Evolutionary conservation across 2,888 invertebrate species (phyloP).

Genomic region (Ctenicera cuprea): DNA sequence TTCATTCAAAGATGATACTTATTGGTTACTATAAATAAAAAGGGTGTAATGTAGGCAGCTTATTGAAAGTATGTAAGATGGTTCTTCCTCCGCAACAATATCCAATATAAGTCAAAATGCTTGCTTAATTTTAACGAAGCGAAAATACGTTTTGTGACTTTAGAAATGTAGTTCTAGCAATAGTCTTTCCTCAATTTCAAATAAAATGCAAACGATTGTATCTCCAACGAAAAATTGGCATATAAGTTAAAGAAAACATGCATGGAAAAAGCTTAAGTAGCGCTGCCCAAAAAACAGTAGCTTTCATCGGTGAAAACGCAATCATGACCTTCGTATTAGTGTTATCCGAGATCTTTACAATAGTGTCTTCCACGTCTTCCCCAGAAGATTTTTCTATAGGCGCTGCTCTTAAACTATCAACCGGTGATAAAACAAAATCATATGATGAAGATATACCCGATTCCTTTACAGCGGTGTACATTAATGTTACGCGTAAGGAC

Average conservation of each 20-base stretch:
- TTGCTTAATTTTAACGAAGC: too few species aligned
- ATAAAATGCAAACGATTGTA: conserved; percentile 14
- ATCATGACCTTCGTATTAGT: conserved; percentile 43
- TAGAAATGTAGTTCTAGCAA: too few species aligned
- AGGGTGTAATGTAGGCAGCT: too few species aligned
- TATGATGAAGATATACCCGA: conserved; percentile 66
- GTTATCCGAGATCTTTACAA: conserved; percentile 46
- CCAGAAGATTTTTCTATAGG: conserved; percentile 68
- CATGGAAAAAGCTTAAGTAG: neutral
- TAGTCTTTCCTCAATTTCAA: conserved; percentile 5
- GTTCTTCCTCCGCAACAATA: too few species aligned
- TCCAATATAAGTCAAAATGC: too few species aligned
- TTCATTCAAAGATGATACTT: too few species aligned
- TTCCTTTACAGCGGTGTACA: conserved; percentile 77
- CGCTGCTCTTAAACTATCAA: conserved; percentile 64
- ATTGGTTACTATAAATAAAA: too few species aligned
- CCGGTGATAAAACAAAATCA: conserved; percentile 61
- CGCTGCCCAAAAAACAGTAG: neutral
- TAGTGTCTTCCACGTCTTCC: conserved; percentile 53
- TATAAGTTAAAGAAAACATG: neutral
- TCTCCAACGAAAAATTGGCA: neutral
- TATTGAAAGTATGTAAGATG: too few species aligned
- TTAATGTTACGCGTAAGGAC: conserved; percentile 72
- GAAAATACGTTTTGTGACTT: too few species aligned
- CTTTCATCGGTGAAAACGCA: neutral